Evolutionary conservation across 2,888 invertebrate genomes (phyloP), one percentile per base, ranked within the genome.

Genomic region (Tethea ocularis): DNA sequence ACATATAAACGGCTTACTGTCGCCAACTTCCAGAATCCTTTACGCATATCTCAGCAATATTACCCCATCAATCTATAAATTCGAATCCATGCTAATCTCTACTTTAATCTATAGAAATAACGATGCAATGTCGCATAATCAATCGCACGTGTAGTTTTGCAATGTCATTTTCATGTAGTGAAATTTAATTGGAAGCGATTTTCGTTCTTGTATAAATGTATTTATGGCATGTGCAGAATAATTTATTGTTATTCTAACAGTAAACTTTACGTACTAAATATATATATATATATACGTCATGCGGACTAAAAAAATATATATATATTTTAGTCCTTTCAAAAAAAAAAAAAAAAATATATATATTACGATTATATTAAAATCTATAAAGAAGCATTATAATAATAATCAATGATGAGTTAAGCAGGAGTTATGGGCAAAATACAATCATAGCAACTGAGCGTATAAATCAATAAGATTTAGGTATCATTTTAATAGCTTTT

Each of bases 381-480:
- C 73, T 77, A 72, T 72, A 68, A 64, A 62, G 60, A 58, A 60
- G 60, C 68, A 71, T 5, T 3, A 26, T 76, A 71, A 71, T 68
- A 64, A 66, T 78, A 73, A 79, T 71, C 71, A 62, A 75, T 73
- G 74, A 64, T 24, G 63, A 72, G 61, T 65, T 64, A 71, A 68
- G 53, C 59, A 66, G 63, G 60, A 75, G 67, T 69, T 71, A 73
- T 73, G 60, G 56, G 57, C 60, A 62, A 69, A 61, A 72, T 66
- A 66, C 71, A 73, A 68, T 71, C 60, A 67, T 71, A 65, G 71
- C 62, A n/a, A 20, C 20, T 20, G 20, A 20, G 38, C n/a, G n/a
- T n/a, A n/a, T n/a, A n/a, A n/a, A n/a, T n/a, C n/a, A n/a, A n/a
- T n/a, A n/a, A 46, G 20, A 46, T 46, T 46, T 17, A 46, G 20